Evolutionary conservation across 2,888 invertebrate genomes (phyloP).

Genomic region (Nasonia oneida): DNA sequence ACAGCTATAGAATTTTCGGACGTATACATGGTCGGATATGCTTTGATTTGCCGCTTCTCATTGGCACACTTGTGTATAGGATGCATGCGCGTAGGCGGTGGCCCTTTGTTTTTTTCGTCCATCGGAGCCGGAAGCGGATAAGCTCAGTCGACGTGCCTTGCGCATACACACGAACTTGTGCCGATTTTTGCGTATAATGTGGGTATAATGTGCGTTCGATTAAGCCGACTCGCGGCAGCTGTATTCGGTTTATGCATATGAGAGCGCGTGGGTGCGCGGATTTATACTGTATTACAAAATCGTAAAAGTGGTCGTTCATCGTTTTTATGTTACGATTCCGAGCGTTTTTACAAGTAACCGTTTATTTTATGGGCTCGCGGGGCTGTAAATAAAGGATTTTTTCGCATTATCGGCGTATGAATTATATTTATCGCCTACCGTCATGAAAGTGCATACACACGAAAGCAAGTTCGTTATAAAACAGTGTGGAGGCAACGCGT

Average conservation of each 20-base stretch:
- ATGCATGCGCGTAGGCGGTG: not conserved
- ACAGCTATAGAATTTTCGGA: not conserved
- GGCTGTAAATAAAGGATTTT: not conserved
- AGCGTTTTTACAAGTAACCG: conserved; percentile 2
- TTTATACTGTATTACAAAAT: conserved; percentile 18
- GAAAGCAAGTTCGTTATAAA: not conserved
- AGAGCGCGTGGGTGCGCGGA: not conserved
- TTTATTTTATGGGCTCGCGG: not conserved
- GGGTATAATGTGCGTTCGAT: not conserved
- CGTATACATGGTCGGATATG: too few relatives aligned
- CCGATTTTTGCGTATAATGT: not conserved
- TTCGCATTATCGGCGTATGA: not conserved
- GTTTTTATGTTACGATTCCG: conserved; percentile 4
- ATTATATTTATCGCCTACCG: not conserved
- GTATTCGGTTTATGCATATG: not conserved
- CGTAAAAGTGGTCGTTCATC: conserved; percentile 17
- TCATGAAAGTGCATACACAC: not conserved
- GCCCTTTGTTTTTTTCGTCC: not conserved
- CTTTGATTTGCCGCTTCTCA: not conserved
- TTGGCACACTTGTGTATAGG: conserved; percentile 13
- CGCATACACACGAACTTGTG: not conserved
- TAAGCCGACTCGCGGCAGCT: not conserved
- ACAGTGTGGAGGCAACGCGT: not conserved
- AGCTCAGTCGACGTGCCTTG: not conserved
- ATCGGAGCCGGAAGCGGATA: conserved; percentile 40